Percentiles rank a stretch among this genome's conserved stretches.
These are phyloP conservation scores for Acrobasis consociella DNA, from an alignment of 2,888 invertebrate genomes.

Conservation along the genomic window DNA sequence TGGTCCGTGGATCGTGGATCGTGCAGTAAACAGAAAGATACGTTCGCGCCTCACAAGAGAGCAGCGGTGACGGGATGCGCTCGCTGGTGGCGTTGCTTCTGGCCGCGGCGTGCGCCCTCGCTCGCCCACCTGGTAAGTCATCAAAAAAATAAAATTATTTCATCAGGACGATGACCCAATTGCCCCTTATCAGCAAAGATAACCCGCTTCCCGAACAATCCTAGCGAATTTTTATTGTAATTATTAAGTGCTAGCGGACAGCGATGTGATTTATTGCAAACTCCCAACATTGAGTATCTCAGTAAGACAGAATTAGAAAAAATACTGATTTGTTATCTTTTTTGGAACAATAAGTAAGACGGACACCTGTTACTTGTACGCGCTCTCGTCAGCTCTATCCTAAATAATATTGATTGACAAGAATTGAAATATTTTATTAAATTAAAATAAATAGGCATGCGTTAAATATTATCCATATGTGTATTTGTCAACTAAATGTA, in stretches of 20 bases:
- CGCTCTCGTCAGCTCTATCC: slow-evolving; percentile 23
- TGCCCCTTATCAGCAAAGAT: slow-evolving; percentile 37
- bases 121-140: slow-evolving; percentile 60
- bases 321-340: background rate
- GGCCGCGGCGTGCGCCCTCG: slow-evolving; percentile 52
- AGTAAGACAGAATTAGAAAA: too few species aligned
- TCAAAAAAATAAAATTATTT: slow-evolving; percentile 20
- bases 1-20: slow-evolving; percentile 33
- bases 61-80: slow-evolving; percentile 51
- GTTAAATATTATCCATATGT: too few species aligned
- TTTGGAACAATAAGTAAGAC: slow-evolving; percentile 14
- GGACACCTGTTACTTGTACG: slow-evolving; percentile 56
- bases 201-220: slow-evolving; percentile 39
- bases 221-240: slow-evolving; percentile 28
- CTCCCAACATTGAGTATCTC: too few species aligned
- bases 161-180: slow-evolving; percentile 11
- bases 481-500: too few species aligned
- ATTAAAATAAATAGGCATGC: too few species aligned
- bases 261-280: background rate
- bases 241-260: slow-evolving; percentile 14
- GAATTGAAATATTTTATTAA: background rate
- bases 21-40: slow-evolving; percentile 56
- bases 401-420: background rate
- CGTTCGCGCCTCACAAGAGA: slow-evolving; percentile 36
- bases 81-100: slow-evolving; percentile 50